Conservation (phyloP, 2,797 vertebrate species). For the Oreortyx pictus region DNA sequence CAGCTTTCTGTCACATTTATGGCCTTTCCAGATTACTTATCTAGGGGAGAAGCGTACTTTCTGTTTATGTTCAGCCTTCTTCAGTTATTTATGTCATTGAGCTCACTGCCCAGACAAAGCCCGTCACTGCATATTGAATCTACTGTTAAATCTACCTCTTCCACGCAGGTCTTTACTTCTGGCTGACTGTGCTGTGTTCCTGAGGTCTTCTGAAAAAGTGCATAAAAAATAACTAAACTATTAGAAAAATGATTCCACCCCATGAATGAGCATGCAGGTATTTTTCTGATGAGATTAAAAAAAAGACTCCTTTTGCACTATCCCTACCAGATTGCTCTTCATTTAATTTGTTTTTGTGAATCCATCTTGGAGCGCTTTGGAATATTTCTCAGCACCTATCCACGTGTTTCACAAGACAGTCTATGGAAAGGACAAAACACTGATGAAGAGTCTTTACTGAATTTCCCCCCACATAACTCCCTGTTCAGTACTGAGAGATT, state of each 20-base stretch:
- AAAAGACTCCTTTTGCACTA: neutral
- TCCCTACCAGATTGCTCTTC: neutral
- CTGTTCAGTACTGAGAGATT: neutral
- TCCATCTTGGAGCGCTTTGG: neutral
- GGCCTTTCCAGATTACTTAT: conserved; percentile 31
- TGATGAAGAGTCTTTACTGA: neutral
- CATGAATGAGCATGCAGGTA: neutral
- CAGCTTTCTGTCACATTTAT: conserved; percentile 9
- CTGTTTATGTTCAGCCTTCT: neutral
- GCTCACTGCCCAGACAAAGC: neutral
- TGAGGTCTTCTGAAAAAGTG: neutral
- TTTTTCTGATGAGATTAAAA: neutral
- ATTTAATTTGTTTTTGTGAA: neutral
- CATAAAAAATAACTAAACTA: neutral
- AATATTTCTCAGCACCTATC: neutral
- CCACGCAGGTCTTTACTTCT: neutral
- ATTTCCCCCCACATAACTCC: neutral
- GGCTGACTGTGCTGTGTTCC: neutral
- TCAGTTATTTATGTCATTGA: neutral
- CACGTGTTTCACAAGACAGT: neutral
- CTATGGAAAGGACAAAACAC: neutral
- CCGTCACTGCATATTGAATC: neutral
- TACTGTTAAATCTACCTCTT: neutral
- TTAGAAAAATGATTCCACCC: neutral
- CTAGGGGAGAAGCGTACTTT: neutral